phyloP scores from a whole-genome alignment of 2,797 vertebrate genomes.

The Characodon lateralis region DNA sequence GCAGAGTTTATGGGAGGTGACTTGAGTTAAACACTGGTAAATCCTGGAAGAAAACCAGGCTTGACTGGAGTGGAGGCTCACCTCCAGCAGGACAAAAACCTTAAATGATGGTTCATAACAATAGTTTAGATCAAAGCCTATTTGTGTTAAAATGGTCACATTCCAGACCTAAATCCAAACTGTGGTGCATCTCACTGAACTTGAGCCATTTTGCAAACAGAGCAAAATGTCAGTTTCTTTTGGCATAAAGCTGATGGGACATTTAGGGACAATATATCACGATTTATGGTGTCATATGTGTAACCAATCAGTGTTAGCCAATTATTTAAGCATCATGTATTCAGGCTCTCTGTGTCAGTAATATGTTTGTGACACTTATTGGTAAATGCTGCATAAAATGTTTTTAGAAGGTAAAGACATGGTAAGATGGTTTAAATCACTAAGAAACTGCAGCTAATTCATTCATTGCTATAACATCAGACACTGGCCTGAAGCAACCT shows the following conservation, averaged over 20 bases:
- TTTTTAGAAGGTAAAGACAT: too few relatives aligned
- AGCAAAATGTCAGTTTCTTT: too few relatives aligned
- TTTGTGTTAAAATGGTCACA: neutral
- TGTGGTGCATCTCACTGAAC: too few relatives aligned
- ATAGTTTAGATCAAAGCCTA: neutral
- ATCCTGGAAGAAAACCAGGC: neutral
- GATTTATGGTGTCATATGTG: too few relatives aligned
- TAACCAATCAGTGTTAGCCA: neutral
- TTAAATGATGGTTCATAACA: neutral
- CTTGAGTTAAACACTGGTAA: neutral
- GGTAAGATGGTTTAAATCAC: too few relatives aligned
- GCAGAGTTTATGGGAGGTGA: neutral
- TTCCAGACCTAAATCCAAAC: too few relatives aligned
- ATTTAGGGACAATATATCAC: too few relatives aligned
- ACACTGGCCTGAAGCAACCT: neutral
- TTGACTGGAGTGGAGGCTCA: neutral
- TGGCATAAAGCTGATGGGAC: too few relatives aligned
- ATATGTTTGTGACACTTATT: neutral
- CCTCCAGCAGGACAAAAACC: neutral
- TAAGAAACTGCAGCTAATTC: too few relatives aligned
- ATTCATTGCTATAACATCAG: too few relatives aligned
- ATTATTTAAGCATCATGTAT: neutral
- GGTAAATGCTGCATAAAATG: neutral
- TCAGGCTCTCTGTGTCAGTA: neutral
- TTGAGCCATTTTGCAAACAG: too few relatives aligned